These are phyloP conservation scores for Temnopleurus reevesii DNA, from an alignment of 53 echinoderm and acorn worm genomes.

Conservation along the genomic window DNA sequence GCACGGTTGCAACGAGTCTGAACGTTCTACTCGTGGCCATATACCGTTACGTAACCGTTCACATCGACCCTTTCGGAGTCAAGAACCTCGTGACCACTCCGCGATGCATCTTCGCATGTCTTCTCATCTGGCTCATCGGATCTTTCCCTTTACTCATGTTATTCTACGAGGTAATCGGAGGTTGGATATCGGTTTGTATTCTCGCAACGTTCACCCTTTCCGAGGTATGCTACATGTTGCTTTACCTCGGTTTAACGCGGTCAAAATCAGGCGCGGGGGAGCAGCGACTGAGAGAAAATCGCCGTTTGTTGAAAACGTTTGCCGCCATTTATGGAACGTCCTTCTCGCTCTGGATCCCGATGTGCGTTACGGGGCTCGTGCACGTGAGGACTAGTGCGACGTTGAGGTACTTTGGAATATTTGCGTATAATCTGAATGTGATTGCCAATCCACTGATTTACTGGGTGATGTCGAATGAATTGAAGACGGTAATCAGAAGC, in stretches of 20 bases:
- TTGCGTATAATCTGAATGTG: not conserved
- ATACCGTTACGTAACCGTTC: constrained; percentile 14
- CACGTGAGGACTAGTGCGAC: not conserved
- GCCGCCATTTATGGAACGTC: not conserved
- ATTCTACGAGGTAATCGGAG: not conserved
- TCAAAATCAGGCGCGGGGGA: not conserved
- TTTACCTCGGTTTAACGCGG: not conserved
- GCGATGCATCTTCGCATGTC: not conserved
- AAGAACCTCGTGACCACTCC: not conserved
- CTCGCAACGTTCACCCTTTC: not conserved
- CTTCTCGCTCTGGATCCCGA: not conserved
- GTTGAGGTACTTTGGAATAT: not conserved
- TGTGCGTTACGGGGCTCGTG: not conserved
- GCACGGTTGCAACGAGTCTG: not conserved
- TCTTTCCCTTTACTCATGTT: not conserved
- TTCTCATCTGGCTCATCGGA: not conserved
- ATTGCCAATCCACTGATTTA: not conserved
- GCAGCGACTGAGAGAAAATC: not conserved
- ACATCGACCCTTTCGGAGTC: constrained; percentile 9
- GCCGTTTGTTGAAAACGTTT: not conserved
- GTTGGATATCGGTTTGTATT: not conserved
- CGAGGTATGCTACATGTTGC: not conserved
- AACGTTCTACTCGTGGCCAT: not conserved
- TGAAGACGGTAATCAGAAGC: not conserved
- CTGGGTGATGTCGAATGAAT: not conserved